Evolutionary conservation across 2,888 invertebrate species (phyloP), one percentile per base, ranked within the genome.

Genomic region (Ormia ochracea): DNA sequence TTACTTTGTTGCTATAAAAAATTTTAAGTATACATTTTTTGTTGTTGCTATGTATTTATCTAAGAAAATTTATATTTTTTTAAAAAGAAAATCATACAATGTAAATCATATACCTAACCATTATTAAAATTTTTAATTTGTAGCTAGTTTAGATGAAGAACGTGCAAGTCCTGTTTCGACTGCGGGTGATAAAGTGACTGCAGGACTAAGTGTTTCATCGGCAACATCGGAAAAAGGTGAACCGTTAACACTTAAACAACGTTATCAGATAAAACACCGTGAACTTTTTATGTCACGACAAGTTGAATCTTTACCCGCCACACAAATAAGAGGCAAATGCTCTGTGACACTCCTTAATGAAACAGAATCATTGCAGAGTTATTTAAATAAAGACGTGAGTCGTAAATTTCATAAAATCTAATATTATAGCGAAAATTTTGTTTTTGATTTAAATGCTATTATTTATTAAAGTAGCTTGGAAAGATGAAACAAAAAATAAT

Each of bases 281-380:
- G 99, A 99, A 91, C 92, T 99, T 88, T 99, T 99, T 92, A 93
- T 99, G 84, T 98, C 99, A 59, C 94, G 99, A 85, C 96, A 96
- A 92, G 96, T 98, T 87, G 99, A 99, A 91, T 98, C 98, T 78
- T 92, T 99, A 90, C 98, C 99, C 80, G 99, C 99, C 84, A 99
- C 98, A 81, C 97, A 98, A 92, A 99, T 99, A 87, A 94, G 99
- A 89, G 99, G 98, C 90, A 99, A 99, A 93, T 99, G 99, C 92
- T 95, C 96, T 85, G 99, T 99, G 86, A 98, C 98, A 85, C 93
- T 99, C 86, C 94, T 99, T 91, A 99, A 99, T 92, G 99, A 99
- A 92, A 98, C 98, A 75, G 99, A 99, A 92, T 96, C 97, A 84
- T 93, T 98, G 87, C 93, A 94, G 89, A 97, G 97, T 90, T 99